Base-by-base conservation (phyloP, 92 coral and sea anemone species). In the Palythoa grandis region DNA sequence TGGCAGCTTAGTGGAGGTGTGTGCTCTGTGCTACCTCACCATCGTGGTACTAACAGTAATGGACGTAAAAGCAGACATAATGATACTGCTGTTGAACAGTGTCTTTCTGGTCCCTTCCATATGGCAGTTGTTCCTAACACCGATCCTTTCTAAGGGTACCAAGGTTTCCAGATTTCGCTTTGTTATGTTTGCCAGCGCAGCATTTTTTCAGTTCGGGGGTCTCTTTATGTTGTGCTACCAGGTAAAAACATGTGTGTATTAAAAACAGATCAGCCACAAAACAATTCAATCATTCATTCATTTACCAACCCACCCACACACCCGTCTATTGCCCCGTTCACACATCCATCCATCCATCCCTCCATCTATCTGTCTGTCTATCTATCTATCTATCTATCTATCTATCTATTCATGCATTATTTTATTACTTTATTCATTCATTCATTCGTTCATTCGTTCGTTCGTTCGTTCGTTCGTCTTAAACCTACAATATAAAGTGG, bases 11-110 rank as follows among this genome's bases (percentile, higher is more conserved):
- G 24, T 94, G 17, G 99, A 97, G 85, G 97, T 95, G 9, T 83
- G 78, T 76, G 93, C 95, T 54, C 91, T 97, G 67, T 93, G 94
- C 43, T 94, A 75, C 79, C 94, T 97, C 63, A 82, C 92, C 3
- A 80, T 97, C 17, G 93, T 94, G 5, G 78, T 92, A 19, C 38
- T 97, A 2, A 76, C 91, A 10, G 60, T 83, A 3, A 24, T 72
- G 52, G 14, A 84, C 3, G 70, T 93, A 48, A 68, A 88, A 15
- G 91, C 94, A 6, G 88, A 82, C 38, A 66, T 89, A n/a, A 87
- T 93, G 72, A 67, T 97, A 53, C 88, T 94, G 2, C 87, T 97
- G 66, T 88, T 93, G 97, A 96, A 92, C 82, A 88, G 94, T 58
- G 94, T 96, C 35, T 91, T 93, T 57, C 60, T 94, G 15, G 60